Percentiles rank a stretch among this genome's conserved stretches.
Evolutionary conservation across 2,797 vertebrate genomes (phyloP).

Genomic region (Phrynocephalus forsythii): DNA sequence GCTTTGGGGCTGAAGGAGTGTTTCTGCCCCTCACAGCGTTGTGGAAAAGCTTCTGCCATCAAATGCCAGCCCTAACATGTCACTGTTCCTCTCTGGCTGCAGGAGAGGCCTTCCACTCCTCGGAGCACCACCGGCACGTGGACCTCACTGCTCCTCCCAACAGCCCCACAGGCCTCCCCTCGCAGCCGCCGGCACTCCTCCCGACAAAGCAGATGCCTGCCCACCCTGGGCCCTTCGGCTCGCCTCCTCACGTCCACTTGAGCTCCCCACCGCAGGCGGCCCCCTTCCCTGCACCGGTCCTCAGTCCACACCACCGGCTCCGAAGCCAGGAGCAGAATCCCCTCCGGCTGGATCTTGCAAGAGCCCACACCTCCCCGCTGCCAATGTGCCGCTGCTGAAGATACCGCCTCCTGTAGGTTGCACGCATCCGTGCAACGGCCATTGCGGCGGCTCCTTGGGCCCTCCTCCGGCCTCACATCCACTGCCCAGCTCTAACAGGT

Average conservation of each 20-base stretch:
- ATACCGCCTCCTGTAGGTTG: slow-evolving; percentile 87
- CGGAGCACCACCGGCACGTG: slow-evolving; percentile 93
- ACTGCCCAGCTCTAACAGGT: slow-evolving; percentile 90
- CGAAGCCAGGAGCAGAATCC: slow-evolving; percentile 83
- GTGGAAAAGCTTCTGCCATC: not conserved
- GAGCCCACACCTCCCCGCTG: slow-evolving; percentile 90
- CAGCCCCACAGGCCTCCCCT: slow-evolving; percentile 93
- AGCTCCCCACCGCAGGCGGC: slow-evolving; percentile 78
- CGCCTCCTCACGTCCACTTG: slow-evolving; percentile 83
- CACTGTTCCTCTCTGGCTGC: slow-evolving; percentile 56
- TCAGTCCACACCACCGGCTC: slow-evolving; percentile 77
- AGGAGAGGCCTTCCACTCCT: slow-evolving; percentile 97
- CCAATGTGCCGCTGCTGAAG: slow-evolving; percentile 91
- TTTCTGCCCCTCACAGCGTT: not conserved
- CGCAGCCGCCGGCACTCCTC: slow-evolving; percentile 88
- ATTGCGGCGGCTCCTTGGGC: slow-evolving; percentile 86
- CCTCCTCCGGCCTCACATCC: slow-evolving; percentile 85
- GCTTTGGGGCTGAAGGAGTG: not conserved
- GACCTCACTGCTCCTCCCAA: slow-evolving; percentile 98
- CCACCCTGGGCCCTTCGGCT: slow-evolving; percentile 83
- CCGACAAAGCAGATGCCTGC: slow-evolving; percentile 85
- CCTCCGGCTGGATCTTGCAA: slow-evolving; percentile 86
- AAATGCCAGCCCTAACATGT: slow-evolving; percentile 35
- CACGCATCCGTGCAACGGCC: slow-evolving; percentile 93
- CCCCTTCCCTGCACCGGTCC: slow-evolving; percentile 84